These are phyloP conservation scores for Chaunax sp. DNA, from an alignment of 2,797 vertebrate species.

Conservation along the genomic window DNA sequence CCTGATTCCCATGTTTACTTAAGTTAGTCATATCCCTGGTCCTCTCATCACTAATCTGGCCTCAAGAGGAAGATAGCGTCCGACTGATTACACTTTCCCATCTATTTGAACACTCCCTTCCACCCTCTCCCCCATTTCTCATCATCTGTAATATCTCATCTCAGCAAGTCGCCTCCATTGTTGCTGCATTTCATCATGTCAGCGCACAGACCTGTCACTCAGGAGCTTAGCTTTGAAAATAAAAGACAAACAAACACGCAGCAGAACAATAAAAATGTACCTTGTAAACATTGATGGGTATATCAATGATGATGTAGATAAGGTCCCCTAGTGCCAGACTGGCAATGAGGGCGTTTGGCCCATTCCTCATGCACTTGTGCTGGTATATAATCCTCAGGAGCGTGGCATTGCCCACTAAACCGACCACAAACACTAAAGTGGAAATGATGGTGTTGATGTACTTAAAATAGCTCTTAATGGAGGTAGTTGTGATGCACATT, in stretches of 20 bases:
- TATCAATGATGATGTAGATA: slow-evolving; percentile 94
- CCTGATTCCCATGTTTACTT: slow-evolving; percentile 75
- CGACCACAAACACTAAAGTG: slow-evolving; percentile 93
- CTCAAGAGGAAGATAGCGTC: slow-evolving; percentile 64
- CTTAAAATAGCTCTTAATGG: slow-evolving; percentile 87
- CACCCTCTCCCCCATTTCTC: slow-evolving; percentile 10
- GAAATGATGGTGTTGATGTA: slow-evolving; percentile 95
- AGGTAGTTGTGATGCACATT: slow-evolving; percentile 78
- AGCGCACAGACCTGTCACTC: slow-evolving; percentile 14
- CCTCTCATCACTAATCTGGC: slow-evolving; percentile 73
- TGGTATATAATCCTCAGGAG: slow-evolving; percentile 98
- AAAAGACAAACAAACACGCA: slow-evolving; percentile 19
- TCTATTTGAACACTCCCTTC: slow-evolving; percentile 46
- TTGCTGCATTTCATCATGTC: slow-evolving; percentile 50
- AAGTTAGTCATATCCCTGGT: slow-evolving; percentile 61
- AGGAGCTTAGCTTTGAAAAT: slow-evolving; percentile 8
- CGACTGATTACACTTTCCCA: slow-evolving; percentile 70
- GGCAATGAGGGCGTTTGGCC: slow-evolving; percentile 96
- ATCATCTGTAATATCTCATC: slow-evolving; percentile 51
- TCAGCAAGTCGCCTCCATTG: slow-evolving; percentile 27
- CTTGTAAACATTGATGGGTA: slow-evolving; percentile 96
- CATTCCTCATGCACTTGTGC: slow-evolving; percentile 99
- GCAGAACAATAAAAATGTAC: slow-evolving; percentile 74
- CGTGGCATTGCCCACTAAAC: slow-evolving; percentile 95
- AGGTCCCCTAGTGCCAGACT: slow-evolving; percentile 97